These are phyloP conservation scores for Brachirus orientalis DNA, from an alignment of 2,113 vertebrate species.

Conservation along the genomic window DNA sequence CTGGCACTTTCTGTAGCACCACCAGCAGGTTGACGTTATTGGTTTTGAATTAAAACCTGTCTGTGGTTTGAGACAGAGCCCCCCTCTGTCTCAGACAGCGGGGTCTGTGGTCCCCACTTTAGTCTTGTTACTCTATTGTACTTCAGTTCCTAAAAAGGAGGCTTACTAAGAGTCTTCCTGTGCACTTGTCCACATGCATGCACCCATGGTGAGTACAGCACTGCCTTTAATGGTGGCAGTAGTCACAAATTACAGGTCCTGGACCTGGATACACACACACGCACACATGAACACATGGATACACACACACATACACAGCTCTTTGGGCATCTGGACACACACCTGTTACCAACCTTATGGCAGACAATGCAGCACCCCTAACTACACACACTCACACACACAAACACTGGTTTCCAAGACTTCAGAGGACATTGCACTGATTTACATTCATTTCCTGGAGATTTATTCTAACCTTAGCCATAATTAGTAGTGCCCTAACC, in stretches of 20 bases:
- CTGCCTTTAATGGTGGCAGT: constrained; percentile 50
- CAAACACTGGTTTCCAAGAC: too few species aligned
- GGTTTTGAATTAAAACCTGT: too few species aligned
- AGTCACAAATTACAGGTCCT: constrained; percentile 60
- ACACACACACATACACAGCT: constrained; percentile 7
- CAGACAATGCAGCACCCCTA: constrained; percentile 20
- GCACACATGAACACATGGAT: not conserved
- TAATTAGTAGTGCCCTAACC: too few species aligned
- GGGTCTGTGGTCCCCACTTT: not conserved
- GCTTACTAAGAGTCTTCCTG: constrained; percentile 4
- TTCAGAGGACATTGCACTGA: too few species aligned
- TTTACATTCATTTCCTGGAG: too few species aligned
- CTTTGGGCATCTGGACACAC: constrained; percentile 51
- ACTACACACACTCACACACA: not conserved
- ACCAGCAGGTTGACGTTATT: not conserved
- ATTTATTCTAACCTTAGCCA: too few species aligned
- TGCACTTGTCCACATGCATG: constrained; percentile 10
- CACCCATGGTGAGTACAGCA: constrained; percentile 20
- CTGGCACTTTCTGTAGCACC: not conserved
- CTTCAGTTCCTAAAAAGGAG: not conserved
- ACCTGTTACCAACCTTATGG: constrained; percentile 51
- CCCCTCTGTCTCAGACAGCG: too few species aligned
- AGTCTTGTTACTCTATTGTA: constrained; percentile 4
- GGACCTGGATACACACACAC: constrained; percentile 3
- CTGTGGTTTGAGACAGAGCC: too few species aligned